Evolutionary conservation across 1,140 invertebrate genomes (phyloP).

Genomic region (Calosoma granatense): DNA sequence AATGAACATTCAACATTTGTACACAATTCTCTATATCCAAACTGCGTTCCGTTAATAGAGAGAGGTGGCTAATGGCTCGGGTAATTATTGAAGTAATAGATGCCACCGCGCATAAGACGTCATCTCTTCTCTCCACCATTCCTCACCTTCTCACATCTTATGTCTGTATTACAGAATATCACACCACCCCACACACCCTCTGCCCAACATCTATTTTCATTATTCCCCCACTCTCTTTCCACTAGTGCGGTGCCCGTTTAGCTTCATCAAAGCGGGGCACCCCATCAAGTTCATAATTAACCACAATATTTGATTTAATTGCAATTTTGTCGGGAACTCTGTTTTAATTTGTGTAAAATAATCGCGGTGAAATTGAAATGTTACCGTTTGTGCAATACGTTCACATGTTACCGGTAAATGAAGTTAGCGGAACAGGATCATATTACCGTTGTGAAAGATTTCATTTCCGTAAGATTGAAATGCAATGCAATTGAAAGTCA

Average conservation of each 20-base stretch:
- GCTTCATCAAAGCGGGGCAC: conserved; percentile 9
- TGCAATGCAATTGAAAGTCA: too few relatives aligned
- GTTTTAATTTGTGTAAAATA: conserved; percentile 7
- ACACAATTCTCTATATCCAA: conserved; percentile 4
- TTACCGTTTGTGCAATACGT: neutral
- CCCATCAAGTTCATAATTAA: conserved; percentile 7
- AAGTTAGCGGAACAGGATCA: neutral
- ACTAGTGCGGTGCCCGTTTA: conserved; percentile 10
- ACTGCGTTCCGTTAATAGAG: neutral
- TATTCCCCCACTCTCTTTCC: conserved; percentile 2
- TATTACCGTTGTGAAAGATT: neutral
- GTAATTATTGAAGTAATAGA: conserved; percentile 21
- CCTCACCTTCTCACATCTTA: neutral
- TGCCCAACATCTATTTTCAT: conserved; percentile 2
- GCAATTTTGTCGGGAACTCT: conserved; percentile 6
- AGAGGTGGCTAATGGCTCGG: conserved; percentile 17
- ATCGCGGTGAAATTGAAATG: neutral
- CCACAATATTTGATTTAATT: conserved; percentile 9
- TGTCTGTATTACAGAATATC: conserved; percentile 10
- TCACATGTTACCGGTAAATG: neutral
- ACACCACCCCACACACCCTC: conserved; percentile 11
- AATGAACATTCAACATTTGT: too few relatives aligned
- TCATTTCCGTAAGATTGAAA: too few relatives aligned
- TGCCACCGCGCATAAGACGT: conserved; percentile 4
- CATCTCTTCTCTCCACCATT: neutral